Evolutionary conservation across 2,888 invertebrate species (phyloP), one percentile per base, ranked within the genome.

Genomic region (Orthonevra nobilis): DNA sequence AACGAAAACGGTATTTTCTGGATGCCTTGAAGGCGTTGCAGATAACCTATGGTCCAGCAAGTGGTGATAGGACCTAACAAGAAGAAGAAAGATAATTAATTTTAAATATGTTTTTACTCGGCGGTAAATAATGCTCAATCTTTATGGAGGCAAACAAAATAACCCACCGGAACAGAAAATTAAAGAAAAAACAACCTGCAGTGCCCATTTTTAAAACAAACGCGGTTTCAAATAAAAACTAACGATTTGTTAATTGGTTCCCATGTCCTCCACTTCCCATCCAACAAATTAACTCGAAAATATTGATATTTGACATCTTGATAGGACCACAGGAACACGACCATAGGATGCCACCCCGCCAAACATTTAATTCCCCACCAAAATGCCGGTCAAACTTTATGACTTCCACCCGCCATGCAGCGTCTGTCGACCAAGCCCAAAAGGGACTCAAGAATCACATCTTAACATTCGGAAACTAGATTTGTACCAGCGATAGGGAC

Each of bases 401-500:
- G 52, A 60, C 52, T 52, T 38, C 60, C 74, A 68, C 28, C 50
- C 66, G 52, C 26, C 32, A 52, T 42, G 1, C 5, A 28, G 19
- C 2, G 20, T n/a, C n/a, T n/a, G n/a, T 32, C 20, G 10, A 54
- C 34, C 9, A 20, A 54, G 54, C 46, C 30, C 50, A 68, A 60
- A 61, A 32, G 12, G n/a, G n/a, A n/a, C n/a, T n/a, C n/a, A 30
- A 61, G 7, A 23, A 20, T 23, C 26, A 10, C 42, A 50, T 52
- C 14, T 26, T 30, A 52, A 52, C 44, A 17, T 19, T 52, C 63
- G 58, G 63, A 70, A 64, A 77, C 58, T 70, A 70, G 75, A 77
- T 77, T 64, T 70, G 60, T 70, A 63, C 70, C 63, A 52, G 54
- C 32, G 63, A 70, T 64, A 36, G 69, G 52, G 60, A 60, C 26